These are phyloP conservation scores for Macaria notata DNA, from an alignment of 2,888 invertebrate genomes.

Conservation along the genomic window DNA sequence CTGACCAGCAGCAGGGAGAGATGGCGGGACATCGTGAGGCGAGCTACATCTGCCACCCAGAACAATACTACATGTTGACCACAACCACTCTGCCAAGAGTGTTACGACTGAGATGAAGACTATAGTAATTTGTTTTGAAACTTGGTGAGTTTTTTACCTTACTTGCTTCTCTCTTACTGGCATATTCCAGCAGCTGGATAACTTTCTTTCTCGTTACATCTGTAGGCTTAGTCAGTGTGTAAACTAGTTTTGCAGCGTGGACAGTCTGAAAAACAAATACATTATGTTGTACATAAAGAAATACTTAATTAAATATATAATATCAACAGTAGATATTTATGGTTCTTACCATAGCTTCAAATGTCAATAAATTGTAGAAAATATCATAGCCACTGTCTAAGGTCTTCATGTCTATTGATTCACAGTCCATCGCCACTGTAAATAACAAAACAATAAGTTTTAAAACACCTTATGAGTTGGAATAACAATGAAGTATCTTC, in stretches of 20 bases:
- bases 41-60: too few species aligned
- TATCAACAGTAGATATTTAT: neutral
- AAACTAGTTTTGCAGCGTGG: conserved; percentile 68
- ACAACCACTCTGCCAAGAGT: too few species aligned
- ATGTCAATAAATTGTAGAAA: conserved; percentile 62
- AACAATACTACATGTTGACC: too few species aligned
- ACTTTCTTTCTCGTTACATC: conserved; percentile 71
- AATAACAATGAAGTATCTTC: too few species aligned
- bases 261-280: conserved; percentile 53
- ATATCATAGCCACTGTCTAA: conserved; percentile 72
- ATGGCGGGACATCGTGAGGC: too few species aligned
- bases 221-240: conserved; percentile 68
- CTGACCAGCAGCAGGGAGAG: too few species aligned
- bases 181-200: conserved; percentile 59
- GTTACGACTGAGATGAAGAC: too few species aligned
- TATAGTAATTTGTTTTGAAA: too few species aligned
- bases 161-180: conserved; percentile 63
- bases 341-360: conserved; percentile 65
- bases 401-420: conserved; percentile 59
- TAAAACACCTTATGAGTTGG: too few species aligned
- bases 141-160: too few species aligned
- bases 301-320: neutral
- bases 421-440: conserved; percentile 71
- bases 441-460: too few species aligned
- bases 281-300: neutral